Base-by-base conservation (phyloP, 2,888 invertebrate species). In the Meandrusa payeni region DNA sequence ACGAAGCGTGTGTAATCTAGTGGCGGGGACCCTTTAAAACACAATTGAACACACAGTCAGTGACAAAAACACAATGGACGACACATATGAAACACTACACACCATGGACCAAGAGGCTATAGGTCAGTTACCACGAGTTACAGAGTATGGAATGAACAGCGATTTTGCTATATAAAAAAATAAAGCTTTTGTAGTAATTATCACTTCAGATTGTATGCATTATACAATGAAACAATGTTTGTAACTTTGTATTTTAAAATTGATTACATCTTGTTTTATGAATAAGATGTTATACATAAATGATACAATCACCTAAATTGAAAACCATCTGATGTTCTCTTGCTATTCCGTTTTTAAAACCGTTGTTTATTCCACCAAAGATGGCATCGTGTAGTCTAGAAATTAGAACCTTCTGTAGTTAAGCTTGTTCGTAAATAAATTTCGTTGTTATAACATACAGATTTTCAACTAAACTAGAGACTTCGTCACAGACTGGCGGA, bases 61-160 rank as follows among this genome's bases (percentile, higher is more conserved):
- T 49, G 61, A 55, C 55, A 51, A 58, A 66, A 50, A 62, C 69
- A 76, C 61, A 56, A 82, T 80, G 81, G 69, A 69, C 51, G 69
- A 64, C 48, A 70, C 70, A 76, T 74, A 73, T 64, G 54, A 70
- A 56, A 76, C 72, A 69, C 45, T 45, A 39, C 73, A 76, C 61
- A 75, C 73, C 60, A 69, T 85, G 77, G 73, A 72, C 47, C 59
- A 67, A 54, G 85, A 83, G 58, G 83, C 82, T 45, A 74, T 86
- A 85, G 86, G 86, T 86, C 77, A 82, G 85, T 85, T 66, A 44
- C 50, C 24, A 47, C 10, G 24, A 7, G 15, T 17, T 38, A 20
- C 7, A 27, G 11, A 26, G 32, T 24, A 27, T 46, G 34, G 47
- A 48, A 49, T 57, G 51, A 51, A 54, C 57, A 51, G 48, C 51